phyloP scores from a whole-genome alignment of 2,888 invertebrate species.

The Troides aeacus region DNA sequence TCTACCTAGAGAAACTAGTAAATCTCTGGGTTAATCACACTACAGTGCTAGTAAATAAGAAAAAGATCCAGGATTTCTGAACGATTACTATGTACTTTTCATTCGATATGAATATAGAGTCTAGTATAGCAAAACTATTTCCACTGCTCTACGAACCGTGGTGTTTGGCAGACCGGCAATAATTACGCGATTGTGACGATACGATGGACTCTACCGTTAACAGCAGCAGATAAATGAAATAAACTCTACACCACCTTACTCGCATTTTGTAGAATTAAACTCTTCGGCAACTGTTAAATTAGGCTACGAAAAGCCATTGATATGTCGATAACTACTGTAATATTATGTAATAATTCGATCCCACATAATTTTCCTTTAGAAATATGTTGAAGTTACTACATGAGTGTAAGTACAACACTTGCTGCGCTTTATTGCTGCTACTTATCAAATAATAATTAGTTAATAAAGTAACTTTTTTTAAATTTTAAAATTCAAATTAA shows the following conservation, averaged over 20 bases:
- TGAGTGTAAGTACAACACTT: no score
- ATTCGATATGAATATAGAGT: background rate
- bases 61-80: background rate
- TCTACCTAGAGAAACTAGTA: no score
- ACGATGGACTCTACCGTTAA: background rate
- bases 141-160: background rate
- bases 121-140: background rate
- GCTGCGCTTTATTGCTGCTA: no score
- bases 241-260: background rate
- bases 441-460: no score
- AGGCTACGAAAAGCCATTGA: background rate
- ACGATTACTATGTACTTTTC: background rate
- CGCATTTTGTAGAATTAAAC: background rate
- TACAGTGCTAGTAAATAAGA: background rate
- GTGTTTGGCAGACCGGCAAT: background rate
- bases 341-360: no score
- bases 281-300: background rate
- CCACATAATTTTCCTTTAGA: no score
- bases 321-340: no score
- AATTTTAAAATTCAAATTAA: no score
- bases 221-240: background rate
- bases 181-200: background rate
- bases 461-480: no score
- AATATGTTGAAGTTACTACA: no score
- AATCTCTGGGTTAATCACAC: background rate